Evolutionary conservation across 2,797 vertebrate genomes (phyloP), one percentile per base, ranked within the genome.

Genomic region (Mormyrus proboscirostris): DNA sequence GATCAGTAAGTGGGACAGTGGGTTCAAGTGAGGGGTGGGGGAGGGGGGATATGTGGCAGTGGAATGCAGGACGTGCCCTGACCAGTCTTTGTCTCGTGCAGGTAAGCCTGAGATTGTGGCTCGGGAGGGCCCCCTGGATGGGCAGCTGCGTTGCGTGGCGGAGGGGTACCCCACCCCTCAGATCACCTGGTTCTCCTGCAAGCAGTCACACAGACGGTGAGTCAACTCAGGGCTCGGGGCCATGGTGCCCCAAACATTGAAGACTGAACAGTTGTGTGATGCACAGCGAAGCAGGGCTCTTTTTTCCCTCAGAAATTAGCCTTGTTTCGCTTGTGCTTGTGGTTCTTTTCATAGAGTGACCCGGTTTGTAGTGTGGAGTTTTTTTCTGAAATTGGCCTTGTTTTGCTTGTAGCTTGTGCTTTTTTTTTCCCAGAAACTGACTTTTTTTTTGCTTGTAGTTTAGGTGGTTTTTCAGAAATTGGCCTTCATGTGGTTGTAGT

Each of bases 151-250:
- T 91, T 99, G 99, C 0, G 96, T 97, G 62, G 98, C 98, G 0
- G 95, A 96, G 89, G 99, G 98, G 0, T 99, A 97, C 91, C 98
- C 98, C 2, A 95, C 97, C 86, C 99, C 98, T 25, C 95, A 95
- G 92, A 97, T 99, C 92, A 96, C 97, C 49, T 99, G 98, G 99
- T 98, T 96, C 93, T 98, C 98, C 94, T 99, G 97, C 91, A 96
- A 97, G 89, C 97, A 97, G 92, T 92, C 95, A 0, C 96, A 98
- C 62, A 95, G 95, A 91, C 97, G 98, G 99, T 99, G 92, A 97
- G 96, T 91, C 4, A 82, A 16, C 33, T 85, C 9, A 16, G 44
- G 83, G 53, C 82, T 38, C 62, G 53, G 50, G 10, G 25, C 8
- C 65, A 19, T 22, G 84, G 53, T 57, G 50, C 33, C 55, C 84